phyloP scores from a whole-genome alignment of 2,797 vertebrate species.

The Paedocypris micromegethes region DNA sequence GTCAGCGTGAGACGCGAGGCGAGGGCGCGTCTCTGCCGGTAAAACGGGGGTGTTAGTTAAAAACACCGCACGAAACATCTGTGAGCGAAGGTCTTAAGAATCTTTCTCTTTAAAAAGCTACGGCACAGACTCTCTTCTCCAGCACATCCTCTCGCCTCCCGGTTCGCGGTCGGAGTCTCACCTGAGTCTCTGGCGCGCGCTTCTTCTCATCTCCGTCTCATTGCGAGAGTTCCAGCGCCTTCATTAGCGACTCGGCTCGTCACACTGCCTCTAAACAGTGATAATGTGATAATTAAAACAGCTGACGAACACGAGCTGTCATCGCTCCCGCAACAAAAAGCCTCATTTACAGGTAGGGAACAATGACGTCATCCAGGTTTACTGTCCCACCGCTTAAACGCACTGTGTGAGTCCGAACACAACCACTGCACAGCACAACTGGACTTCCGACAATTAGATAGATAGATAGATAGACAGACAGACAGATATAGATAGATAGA shows the following conservation, averaged over 20 bases:
- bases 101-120: slow-evolving; percentile 17
- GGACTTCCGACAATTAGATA: too few relatives aligned
- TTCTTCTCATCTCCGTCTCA: slow-evolving; percentile 51
- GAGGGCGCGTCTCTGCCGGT: slow-evolving; percentile 13
- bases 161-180: slow-evolving; percentile 11
- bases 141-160: slow-evolving; percentile 5
- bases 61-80: slow-evolving; percentile 26
- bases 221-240: slow-evolving; percentile 71
- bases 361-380: slow-evolving; percentile 19
- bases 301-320: slow-evolving; percentile 87
- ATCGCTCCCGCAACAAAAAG: slow-evolving; percentile 54
- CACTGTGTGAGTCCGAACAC: too few relatives aligned
- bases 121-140: not conserved
- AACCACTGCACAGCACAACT: too few relatives aligned
- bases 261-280: slow-evolving; percentile 81
- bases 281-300: slow-evolving; percentile 98
- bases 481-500: too few relatives aligned
- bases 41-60: slow-evolving; percentile 28
- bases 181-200: slow-evolving; percentile 59
- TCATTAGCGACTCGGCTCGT: slow-evolving; percentile 78
- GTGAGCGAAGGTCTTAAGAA: not conserved
- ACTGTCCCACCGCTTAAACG: not conserved
- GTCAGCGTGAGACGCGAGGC: slow-evolving; percentile 28
- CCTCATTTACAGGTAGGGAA: slow-evolving; percentile 27
- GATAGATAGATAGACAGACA: too few relatives aligned